These are phyloP conservation scores for Acanthurus lineatus DNA, from an alignment of 2,797 vertebrate genomes.

Conservation along the genomic window DNA sequence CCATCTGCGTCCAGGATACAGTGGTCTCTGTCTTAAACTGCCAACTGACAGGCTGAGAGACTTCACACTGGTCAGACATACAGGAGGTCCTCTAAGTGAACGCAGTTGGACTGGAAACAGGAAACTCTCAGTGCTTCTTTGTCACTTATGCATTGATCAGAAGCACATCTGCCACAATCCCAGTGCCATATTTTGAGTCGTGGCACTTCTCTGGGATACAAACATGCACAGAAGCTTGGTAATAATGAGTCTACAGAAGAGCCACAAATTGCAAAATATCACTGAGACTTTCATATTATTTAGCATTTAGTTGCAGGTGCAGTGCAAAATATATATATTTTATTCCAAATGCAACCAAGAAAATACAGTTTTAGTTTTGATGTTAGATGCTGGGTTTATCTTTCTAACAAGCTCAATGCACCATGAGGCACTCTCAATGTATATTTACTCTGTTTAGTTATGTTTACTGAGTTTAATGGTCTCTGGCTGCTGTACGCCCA, in stretches of 20 bases:
- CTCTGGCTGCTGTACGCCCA: neutral
- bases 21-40: neutral
- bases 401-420: neutral
- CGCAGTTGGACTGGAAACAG: neutral
- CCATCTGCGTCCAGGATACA: conserved; percentile 1
- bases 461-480: neutral
- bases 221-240: conserved; percentile 25
- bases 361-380: neutral
- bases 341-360: neutral
- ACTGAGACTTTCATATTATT: neutral
- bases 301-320: neutral
- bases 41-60: conserved; percentile 8
- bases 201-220: conserved; percentile 37
- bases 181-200: conserved; percentile 17
- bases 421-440: too few species aligned
- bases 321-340: neutral
- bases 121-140: conserved; percentile 18
- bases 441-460: too few species aligned
- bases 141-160: conserved; percentile 28
- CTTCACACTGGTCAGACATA: conserved; percentile 3
- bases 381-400: neutral
- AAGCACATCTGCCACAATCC: conserved; percentile 44
- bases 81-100: conserved; percentile 23
- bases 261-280: conserved; percentile 17
- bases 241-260: conserved; percentile 29